A percentile compares a stretch with the other conserved stretches of the same genome.
These are phyloP conservation scores for Addax nasomaculatus DNA, from an alignment of 2,113 vertebrate genomes.

Conservation along the genomic window DNA sequence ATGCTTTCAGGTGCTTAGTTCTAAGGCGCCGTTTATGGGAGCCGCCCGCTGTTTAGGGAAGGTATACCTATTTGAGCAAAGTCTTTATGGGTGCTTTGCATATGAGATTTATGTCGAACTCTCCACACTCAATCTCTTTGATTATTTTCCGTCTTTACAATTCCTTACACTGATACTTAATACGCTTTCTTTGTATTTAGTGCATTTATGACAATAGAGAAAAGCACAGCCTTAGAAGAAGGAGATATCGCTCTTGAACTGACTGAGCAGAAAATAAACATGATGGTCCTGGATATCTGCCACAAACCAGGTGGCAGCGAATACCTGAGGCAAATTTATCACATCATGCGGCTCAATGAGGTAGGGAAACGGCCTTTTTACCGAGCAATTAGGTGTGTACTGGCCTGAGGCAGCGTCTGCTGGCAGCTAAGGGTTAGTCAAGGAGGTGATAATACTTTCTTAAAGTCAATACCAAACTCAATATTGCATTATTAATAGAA, in stretches of 20 bases:
- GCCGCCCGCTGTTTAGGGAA: background rate
- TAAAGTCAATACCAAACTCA: constrained; percentile 81
- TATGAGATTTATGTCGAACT: background rate
- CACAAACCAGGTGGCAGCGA: constrained; percentile 97
- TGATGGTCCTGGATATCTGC: constrained; percentile 98
- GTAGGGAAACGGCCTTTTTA: constrained; percentile 96
- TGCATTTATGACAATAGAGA: constrained; percentile 80
- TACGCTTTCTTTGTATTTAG: constrained; percentile 79
- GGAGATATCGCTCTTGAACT: constrained; percentile 85
- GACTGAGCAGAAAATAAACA: constrained; percentile 98
- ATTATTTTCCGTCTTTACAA: constrained; percentile 6
- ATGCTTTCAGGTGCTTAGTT: constrained; percentile 32
- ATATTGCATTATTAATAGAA: constrained; percentile 77
- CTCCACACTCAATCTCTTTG: background rate
- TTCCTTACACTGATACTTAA: constrained; percentile 6
- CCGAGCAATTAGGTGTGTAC: constrained; percentile 97
- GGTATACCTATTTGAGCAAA: background rate
- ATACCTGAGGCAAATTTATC: constrained; percentile 99
- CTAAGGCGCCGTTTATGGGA: background rate
- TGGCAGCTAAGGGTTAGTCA: constrained; percentile 87
- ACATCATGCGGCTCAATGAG: constrained; percentile 99
- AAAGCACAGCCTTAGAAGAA: constrained; percentile 76
- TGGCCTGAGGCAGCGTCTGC: constrained; percentile 92
- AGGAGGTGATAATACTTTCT: constrained; percentile 85
- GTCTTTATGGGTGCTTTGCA: background rate